phyloP scores from a whole-genome alignment of 2,113 vertebrate genomes.

The Indicator maculatus region DNA sequence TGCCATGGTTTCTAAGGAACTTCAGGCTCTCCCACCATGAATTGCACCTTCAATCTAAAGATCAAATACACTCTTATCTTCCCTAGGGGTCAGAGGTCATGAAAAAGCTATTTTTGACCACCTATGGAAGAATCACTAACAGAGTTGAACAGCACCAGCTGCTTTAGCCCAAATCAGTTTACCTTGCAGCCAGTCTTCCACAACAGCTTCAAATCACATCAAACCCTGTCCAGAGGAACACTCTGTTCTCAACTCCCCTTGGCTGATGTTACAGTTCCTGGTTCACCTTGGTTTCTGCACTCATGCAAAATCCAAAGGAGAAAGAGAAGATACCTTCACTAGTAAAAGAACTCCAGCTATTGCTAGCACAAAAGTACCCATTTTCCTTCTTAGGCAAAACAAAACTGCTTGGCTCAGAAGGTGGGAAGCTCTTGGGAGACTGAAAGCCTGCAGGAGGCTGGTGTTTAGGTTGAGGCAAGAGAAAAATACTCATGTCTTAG shows the following conservation, averaged over 20 bases:
- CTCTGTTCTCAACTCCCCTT: not conserved
- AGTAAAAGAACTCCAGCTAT: not conserved
- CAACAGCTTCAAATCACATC: conserved; percentile 41
- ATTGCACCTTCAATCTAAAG: not conserved
- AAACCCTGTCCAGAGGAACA: conserved; percentile 5
- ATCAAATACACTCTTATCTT: not conserved
- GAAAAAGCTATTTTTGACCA: conserved; percentile 24
- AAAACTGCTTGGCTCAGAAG: not conserved
- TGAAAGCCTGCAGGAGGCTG: not conserved
- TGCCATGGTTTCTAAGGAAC: not conserved
- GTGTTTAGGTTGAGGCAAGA: not conserved
- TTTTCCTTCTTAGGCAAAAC: not conserved
- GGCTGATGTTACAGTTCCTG: not conserved
- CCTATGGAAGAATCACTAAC: not conserved
- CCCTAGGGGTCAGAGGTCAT: not conserved
- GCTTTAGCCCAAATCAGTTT: conserved; percentile 40
- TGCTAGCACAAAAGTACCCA: not conserved
- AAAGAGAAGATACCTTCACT: not conserved
- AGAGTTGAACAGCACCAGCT: conserved; percentile 6
- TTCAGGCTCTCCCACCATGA: not conserved
- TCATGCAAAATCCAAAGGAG: not conserved
- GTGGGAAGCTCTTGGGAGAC: conserved; percentile 28
- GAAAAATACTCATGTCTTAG: not conserved
- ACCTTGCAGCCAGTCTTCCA: conserved; percentile 20
- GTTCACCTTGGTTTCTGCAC: not conserved